Percentiles rank a stretch among this genome's conserved stretches.
Conservation (phyloP, 2,113 vertebrate genomes). For the Pterophyllum scalare region DNA sequence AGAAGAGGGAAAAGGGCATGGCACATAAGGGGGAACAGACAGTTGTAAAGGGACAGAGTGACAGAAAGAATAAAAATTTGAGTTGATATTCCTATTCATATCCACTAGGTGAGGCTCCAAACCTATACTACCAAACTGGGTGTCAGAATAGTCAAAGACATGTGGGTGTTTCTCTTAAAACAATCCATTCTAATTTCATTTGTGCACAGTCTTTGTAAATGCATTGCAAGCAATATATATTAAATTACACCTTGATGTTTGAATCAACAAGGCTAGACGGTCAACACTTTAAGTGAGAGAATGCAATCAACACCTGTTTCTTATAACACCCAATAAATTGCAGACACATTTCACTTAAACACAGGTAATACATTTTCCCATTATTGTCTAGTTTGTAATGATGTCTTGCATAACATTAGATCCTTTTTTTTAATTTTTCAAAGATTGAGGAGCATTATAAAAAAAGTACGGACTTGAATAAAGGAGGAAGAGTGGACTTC, state of each 20-base stretch:
- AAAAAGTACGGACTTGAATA: neutral
- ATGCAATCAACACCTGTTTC: conserved; percentile 13
- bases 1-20: neutral
- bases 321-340: conserved; percentile 34
- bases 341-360: conserved; percentile 16
- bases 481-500: neutral
- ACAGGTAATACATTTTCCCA: neutral
- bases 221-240: conserved; percentile 14
- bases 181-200: neutral
- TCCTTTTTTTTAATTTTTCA: neutral
- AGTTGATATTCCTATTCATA: conserved; percentile 23
- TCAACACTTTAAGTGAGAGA: neutral
- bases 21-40: neutral
- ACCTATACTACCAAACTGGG: neutral
- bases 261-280: conserved; percentile 18
- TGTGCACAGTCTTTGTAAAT: conserved; percentile 4
- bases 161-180: conserved; percentile 5
- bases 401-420: neutral
- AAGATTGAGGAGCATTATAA: neutral
- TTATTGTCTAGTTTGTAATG: neutral
- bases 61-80: conserved; percentile 43
- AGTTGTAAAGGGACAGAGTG: neutral
- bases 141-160: neutral
- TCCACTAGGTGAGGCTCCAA: conserved; percentile 69
- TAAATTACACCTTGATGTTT: conserved; percentile 21